Conservation (phyloP, 1,140 invertebrate genomes). For the Ips typographus region DNA sequence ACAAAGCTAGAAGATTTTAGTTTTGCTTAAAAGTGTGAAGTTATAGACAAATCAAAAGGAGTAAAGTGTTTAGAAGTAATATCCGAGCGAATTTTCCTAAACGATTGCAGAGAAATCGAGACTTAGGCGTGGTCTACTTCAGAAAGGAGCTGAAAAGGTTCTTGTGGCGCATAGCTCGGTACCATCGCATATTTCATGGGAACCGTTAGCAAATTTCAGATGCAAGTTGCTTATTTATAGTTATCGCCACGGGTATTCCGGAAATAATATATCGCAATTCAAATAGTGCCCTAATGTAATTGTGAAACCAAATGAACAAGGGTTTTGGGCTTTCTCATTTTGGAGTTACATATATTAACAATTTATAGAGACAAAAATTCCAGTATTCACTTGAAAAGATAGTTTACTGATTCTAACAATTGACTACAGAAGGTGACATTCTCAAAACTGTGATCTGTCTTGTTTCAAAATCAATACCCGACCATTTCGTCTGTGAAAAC, state of each 20-base stretch:
- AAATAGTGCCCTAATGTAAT: not conserved
- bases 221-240: not conserved
- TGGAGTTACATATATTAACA: too few relatives aligned
- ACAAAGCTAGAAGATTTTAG: not conserved
- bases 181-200: conserved; percentile 3
- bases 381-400: too few relatives aligned
- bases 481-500: too few relatives aligned
- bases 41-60: not conserved
- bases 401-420: too few relatives aligned
- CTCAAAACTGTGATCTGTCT: too few relatives aligned
- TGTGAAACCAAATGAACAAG: too few relatives aligned
- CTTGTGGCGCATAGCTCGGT: not conserved
- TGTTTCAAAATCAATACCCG: too few relatives aligned
- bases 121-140: conserved; percentile 11
- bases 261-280: not conserved
- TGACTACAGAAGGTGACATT: too few relatives aligned
- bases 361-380: too few relatives aligned
- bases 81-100: conserved; percentile 6
- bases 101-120: not conserved
- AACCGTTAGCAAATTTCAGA: conserved; percentile 6
- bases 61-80: not conserved
- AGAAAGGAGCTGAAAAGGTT: not conserved
- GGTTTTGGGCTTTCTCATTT: too few relatives aligned
- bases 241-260: not conserved
- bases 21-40: not conserved